phyloP scores from a whole-genome alignment of 2,888 invertebrate species.

The Magallana nippona region DNA sequence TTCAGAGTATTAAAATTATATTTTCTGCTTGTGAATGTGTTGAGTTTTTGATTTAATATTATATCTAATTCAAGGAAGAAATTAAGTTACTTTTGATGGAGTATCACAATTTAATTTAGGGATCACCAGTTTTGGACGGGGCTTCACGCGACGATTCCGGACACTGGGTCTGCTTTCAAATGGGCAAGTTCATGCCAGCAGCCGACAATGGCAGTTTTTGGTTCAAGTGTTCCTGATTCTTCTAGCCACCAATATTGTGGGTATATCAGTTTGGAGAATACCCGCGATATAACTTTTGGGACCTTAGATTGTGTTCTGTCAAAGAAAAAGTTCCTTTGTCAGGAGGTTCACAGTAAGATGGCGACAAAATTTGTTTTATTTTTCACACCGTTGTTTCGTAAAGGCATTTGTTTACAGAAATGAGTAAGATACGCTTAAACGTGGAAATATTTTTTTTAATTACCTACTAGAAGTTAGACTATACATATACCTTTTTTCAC shows the following conservation, averaged over 20 bases:
- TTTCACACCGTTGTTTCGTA: neutral
- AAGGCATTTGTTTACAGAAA: too few species aligned
- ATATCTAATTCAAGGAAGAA: too few species aligned
- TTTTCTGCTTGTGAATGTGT: too few species aligned
- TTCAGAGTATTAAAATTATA: too few species aligned
- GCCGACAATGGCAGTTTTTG: neutral
- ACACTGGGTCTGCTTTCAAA: neutral
- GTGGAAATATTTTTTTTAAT: too few species aligned
- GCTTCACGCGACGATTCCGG: constrained; percentile 24
- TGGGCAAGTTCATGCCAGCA: constrained; percentile 36
- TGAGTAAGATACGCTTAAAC: too few species aligned
- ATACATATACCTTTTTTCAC: too few species aligned
- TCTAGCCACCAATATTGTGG: neutral
- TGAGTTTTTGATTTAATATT: too few species aligned
- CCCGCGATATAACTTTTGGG: neutral
- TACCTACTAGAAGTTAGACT: too few species aligned
- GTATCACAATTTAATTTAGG: neutral
- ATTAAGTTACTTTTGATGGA: too few species aligned
- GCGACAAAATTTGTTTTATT: neutral
- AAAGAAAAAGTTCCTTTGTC: constrained; percentile 37
- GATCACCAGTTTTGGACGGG: constrained; percentile 37
- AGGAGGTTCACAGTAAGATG: constrained; percentile 15
- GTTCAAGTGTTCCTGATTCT: neutral
- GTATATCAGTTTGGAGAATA: neutral
- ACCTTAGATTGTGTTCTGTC: neutral